Conservation (phyloP, 2,113 vertebrate species). For the Panthera uncia region DNA sequence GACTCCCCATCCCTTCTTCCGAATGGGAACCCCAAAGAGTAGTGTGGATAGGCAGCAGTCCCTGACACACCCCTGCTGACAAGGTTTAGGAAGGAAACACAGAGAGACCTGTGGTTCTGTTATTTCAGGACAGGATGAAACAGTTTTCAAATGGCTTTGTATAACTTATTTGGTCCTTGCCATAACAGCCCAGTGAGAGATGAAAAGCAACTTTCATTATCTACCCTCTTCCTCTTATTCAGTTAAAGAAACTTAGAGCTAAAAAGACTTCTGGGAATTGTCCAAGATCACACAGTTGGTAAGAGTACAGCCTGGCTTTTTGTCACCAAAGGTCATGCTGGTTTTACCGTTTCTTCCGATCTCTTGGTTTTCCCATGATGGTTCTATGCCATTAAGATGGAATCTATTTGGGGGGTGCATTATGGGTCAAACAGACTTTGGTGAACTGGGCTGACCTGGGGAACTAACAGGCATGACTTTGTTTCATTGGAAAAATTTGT, state of each 20-base stretch:
- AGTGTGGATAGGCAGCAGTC: rapidly evolving
- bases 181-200: neutral
- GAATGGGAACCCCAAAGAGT: neutral
- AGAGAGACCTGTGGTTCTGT: neutral
- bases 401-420: neutral
- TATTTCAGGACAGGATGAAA: neutral
- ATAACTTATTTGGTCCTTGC: neutral
- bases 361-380: neutral
- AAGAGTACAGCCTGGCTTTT: neutral
- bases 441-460: slow-evolving; percentile 36
- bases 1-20: too few relatives aligned
- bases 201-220: neutral
- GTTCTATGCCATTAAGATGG: neutral
- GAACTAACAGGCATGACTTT: neutral
- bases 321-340: neutral
- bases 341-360: neutral
- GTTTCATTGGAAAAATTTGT: slow-evolving; percentile 44
- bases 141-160: neutral
- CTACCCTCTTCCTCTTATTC: neutral
- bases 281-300: too few relatives aligned
- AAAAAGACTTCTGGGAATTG: neutral
- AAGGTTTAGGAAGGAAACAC: neutral
- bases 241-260: neutral
- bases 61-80: neutral
- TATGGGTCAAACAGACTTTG: neutral